Evolutionary conservation across 1,140 invertebrate genomes (phyloP).

Genomic region (Latrodectus geometricus): DNA sequence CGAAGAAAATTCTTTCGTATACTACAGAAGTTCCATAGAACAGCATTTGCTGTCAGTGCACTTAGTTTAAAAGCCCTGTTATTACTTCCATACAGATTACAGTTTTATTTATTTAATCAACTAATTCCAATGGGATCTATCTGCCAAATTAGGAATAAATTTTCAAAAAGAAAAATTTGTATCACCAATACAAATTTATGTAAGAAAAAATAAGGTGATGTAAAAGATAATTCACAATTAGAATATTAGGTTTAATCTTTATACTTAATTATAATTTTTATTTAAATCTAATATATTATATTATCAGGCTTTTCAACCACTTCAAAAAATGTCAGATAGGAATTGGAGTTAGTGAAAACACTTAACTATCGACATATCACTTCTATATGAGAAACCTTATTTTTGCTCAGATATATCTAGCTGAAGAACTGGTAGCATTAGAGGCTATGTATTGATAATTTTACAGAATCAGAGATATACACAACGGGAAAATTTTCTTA

Average conservation of each 20-base stretch:
- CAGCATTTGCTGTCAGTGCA: constrained; percentile 41
- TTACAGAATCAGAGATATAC: constrained; percentile 47
- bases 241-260: too few species aligned
- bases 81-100: not conserved
- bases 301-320: too few species aligned
- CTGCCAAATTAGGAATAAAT: not conserved
- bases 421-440: constrained; percentile 42
- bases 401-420: constrained; percentile 36
- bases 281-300: too few species aligned
- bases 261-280: too few species aligned
- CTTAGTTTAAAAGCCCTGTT: constrained; percentile 30
- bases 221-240: too few species aligned
- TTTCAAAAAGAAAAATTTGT: too few species aligned
- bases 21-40: constrained; percentile 27
- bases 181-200: too few species aligned
- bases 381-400: constrained; percentile 39
- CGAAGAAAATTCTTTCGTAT: constrained; percentile 40
- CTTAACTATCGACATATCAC: constrained; percentile 44
- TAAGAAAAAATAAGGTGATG: too few species aligned
- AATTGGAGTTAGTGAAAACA: constrained; percentile 37
- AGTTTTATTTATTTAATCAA: constrained; percentile 32
- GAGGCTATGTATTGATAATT: constrained; percentile 36
- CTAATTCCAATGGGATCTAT: constrained; percentile 18
- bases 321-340: constrained; percentile 7
- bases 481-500: constrained; percentile 46